A percentile compares a stretch with the other conserved stretches of the same genome.
These are phyloP conservation scores for Anguilla anguilla DNA, from an alignment of 2,797 vertebrate species.

Conservation along the genomic window DNA sequence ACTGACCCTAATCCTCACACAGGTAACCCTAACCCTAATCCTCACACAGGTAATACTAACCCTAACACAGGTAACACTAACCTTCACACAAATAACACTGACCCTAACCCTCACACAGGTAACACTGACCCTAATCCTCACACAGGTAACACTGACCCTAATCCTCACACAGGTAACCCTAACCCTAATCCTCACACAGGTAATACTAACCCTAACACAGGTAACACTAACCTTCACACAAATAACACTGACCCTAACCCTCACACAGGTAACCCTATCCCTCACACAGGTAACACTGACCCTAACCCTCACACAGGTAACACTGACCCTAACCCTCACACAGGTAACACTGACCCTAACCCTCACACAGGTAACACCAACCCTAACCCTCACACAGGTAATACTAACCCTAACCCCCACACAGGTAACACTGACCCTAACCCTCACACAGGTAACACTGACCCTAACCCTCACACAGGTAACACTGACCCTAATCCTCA, in stretches of 20 bases:
- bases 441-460: too few relatives aligned
- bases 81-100: slow-evolving; percentile 84
- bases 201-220: too few relatives aligned
- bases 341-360: slow-evolving; percentile 64
- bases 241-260: not conserved
- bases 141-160: slow-evolving; percentile 84
- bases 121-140: slow-evolving; percentile 79
- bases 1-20: not conserved
- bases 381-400: too few relatives aligned
- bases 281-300: slow-evolving; percentile 51
- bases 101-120: slow-evolving; percentile 89
- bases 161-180: slow-evolving; percentile 84
- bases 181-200: slow-evolving; percentile 87
- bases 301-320: slow-evolving; percentile 90
- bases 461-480: too few relatives aligned
- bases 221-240: slow-evolving; percentile 76
- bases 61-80: slow-evolving; percentile 57
- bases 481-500: too few relatives aligned
- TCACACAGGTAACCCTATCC: too few relatives aligned
- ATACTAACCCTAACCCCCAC: too few relatives aligned
- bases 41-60: slow-evolving; percentile 50
- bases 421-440: too few relatives aligned
- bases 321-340: slow-evolving; percentile 89
- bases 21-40: too few relatives aligned
- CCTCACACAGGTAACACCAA: too few relatives aligned